Evolutionary conservation across 2,113 vertebrate genomes (phyloP).

Genomic region (Actenoides hombroni): DNA sequence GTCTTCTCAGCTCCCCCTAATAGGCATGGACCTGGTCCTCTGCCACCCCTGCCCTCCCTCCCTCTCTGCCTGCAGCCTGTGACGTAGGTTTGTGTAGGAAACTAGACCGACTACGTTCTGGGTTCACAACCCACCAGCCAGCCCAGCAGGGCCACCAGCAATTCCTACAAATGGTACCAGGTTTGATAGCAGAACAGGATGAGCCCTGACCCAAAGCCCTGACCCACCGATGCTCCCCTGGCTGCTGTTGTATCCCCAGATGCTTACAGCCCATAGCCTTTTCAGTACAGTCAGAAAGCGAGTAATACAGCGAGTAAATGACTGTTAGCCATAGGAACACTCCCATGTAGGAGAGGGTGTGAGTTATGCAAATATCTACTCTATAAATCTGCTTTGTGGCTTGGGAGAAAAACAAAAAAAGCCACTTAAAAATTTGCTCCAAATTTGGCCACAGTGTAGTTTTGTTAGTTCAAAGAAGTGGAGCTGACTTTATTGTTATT

Average conservation of each 20-base stretch:
- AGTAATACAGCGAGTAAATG: not conserved
- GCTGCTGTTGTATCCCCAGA: rapidly evolving
- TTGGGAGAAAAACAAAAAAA: conserved; percentile 33
- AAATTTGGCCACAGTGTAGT: conserved; percentile 12
- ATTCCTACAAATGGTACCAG: not conserved
- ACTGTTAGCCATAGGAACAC: not conserved
- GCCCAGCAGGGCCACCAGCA: not conserved
- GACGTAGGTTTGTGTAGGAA: not conserved
- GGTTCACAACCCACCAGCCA: not conserved
- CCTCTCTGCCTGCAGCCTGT: not conserved
- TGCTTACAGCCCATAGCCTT: not conserved
- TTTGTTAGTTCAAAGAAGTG: conserved; percentile 54
- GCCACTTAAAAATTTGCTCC: not conserved
- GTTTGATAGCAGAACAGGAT: rapidly evolving
- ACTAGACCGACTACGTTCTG: rapidly evolving
- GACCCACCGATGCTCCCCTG: not conserved
- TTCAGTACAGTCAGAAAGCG: not conserved
- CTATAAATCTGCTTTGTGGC: not conserved
- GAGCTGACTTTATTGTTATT: conserved; percentile 60
- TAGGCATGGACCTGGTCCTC: not conserved
- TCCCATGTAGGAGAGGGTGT: not conserved
- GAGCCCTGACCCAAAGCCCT: not conserved
- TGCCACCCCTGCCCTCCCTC: not conserved
- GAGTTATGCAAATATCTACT: not conserved
- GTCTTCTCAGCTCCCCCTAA: not conserved